Conservation (phyloP, 2,113 vertebrate species). For the Psilopsiagon aymara region DNA sequence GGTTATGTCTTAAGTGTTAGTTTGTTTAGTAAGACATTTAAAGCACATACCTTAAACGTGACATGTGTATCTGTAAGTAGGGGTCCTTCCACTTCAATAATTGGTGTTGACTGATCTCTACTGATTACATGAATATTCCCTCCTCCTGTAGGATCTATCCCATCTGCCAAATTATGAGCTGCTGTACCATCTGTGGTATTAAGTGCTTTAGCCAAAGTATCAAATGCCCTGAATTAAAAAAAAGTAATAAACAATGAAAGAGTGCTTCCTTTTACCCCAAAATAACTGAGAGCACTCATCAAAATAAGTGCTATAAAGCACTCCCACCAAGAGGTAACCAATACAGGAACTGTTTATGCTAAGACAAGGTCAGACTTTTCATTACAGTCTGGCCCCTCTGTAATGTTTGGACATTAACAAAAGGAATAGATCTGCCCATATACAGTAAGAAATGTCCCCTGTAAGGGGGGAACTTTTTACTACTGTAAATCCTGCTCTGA, state of each 20-base stretch:
- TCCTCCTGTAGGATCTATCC: conserved; percentile 81
- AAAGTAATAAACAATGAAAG: background rate
- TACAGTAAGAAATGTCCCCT: background rate
- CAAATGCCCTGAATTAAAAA: conserved; percentile 88
- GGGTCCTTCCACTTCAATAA: conserved; percentile 98
- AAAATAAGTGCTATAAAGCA: background rate
- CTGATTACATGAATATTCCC: conserved; percentile 95
- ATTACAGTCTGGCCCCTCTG: background rate
- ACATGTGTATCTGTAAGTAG: conserved; percentile 97
- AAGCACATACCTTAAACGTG: conserved; percentile 88
- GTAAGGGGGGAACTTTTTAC: background rate
- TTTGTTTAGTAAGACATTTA: background rate
- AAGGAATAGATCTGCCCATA: background rate
- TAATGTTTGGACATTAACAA: background rate
- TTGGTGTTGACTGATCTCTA: conserved; percentile 94
- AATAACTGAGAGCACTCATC: background rate
- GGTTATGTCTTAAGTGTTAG: background rate
- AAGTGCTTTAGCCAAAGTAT: conserved; percentile 98
- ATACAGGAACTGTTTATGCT: background rate
- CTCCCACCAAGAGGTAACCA: background rate
- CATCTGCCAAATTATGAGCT: conserved; percentile 81
- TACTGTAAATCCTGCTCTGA: background rate
- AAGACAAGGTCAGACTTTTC: background rate
- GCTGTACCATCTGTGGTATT: conserved; percentile 84
- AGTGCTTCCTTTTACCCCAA: background rate